Percentiles rank a stretch among this genome's conserved stretches.
These are phyloP conservation scores for Onychomys leucogaster DNA, from an alignment of 2,797 vertebrate genomes.

Conservation along the genomic window DNA sequence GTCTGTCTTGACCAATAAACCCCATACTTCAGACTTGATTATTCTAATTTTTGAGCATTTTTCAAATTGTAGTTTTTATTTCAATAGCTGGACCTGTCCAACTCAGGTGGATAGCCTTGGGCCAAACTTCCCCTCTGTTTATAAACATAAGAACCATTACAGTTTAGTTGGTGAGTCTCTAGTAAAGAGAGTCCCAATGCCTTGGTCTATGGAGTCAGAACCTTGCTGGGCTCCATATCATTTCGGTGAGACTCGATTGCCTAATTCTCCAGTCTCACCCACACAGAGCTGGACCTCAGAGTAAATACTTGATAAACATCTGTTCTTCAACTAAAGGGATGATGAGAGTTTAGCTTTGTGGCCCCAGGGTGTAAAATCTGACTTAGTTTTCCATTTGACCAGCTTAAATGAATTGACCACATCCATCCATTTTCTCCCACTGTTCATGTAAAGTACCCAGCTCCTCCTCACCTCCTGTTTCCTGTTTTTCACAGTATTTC, in stretches of 20 bases:
- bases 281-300: neutral
- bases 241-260: neutral
- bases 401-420: neutral
- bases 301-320: neutral
- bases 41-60: neutral
- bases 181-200: neutral
- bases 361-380: neutral
- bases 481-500: neutral
- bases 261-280: neutral
- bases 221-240: neutral
- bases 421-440: neutral
- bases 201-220: neutral
- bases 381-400: slow-evolving; percentile 3
- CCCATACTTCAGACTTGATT: slow-evolving; percentile 8
- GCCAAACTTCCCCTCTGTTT: neutral
- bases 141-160: neutral
- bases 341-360: slow-evolving; percentile 8
- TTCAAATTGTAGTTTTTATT: slow-evolving; percentile 3
- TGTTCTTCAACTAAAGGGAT: neutral
- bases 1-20: neutral
- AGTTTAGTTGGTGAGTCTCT: neutral
- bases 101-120: neutral
- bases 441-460: neutral
- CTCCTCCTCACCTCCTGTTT: neutral
- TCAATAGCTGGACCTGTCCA: neutral